phyloP scores from a whole-genome alignment of 2,113 vertebrate genomes.

The Ramphastos sulfuratus region DNA sequence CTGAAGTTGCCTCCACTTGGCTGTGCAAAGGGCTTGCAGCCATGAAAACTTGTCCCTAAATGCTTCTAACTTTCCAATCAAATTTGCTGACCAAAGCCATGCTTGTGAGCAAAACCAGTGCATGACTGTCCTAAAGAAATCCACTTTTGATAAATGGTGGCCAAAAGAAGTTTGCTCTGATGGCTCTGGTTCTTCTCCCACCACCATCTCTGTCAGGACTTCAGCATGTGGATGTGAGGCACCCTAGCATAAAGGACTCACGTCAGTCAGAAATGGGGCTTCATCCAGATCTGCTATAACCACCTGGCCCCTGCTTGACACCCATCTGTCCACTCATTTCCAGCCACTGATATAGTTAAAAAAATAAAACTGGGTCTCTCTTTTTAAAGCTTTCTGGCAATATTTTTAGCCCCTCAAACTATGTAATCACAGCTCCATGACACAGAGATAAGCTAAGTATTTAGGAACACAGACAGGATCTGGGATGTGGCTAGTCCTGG shows the following conservation, averaged over 20 bases:
- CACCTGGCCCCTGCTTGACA: rapidly evolving
- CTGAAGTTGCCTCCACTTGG: background rate
- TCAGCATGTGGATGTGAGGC: background rate
- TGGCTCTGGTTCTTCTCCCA: background rate
- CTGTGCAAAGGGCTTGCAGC: background rate
- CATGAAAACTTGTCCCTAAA: background rate
- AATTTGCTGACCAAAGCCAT: background rate
- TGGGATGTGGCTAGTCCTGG: constrained; percentile 10
- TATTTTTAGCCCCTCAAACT: constrained; percentile 11
- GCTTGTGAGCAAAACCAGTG: background rate
- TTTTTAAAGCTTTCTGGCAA: constrained; percentile 41
- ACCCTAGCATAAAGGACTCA: background rate
- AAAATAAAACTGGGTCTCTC: background rate
- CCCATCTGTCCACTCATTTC: background rate
- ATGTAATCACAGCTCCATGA: constrained; percentile 24
- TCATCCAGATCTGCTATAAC: background rate
- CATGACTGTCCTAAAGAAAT: background rate
- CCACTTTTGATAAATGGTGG: background rate
- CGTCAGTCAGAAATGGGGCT: background rate
- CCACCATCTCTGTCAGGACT: background rate
- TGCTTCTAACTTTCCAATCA: background rate
- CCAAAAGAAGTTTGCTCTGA: background rate
- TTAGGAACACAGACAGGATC: background rate
- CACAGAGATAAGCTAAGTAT: constrained; percentile 37
- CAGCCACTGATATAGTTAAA: background rate